These are phyloP conservation scores for Syngnathoides biaculeatus DNA, from an alignment of 2,113 vertebrate species.

Conservation along the genomic window DNA sequence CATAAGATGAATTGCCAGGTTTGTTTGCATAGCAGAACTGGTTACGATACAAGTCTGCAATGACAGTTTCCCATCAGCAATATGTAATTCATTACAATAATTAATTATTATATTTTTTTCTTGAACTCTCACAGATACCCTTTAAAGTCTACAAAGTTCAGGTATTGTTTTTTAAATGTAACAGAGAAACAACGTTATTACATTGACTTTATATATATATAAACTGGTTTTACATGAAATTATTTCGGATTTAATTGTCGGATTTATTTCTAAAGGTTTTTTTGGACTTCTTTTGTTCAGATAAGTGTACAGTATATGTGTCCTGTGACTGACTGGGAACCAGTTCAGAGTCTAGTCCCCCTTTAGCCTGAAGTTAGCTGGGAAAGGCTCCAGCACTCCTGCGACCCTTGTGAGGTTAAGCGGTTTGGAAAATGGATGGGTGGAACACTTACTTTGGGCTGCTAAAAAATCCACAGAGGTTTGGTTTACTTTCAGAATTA, in stretches of 20 bases:
- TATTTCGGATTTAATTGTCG: background rate
- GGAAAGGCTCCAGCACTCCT: too few species aligned
- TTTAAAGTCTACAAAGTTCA: background rate
- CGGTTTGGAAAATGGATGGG: too few species aligned
- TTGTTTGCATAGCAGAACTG: background rate
- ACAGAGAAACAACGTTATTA: background rate
- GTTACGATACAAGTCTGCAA: background rate
- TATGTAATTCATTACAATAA: background rate
- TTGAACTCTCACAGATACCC: background rate
- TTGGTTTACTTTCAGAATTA: background rate
- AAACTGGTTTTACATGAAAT: background rate
- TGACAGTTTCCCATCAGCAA: constrained; percentile 2
- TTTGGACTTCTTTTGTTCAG: too few species aligned
- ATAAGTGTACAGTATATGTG: too few species aligned
- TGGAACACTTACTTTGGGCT: background rate
- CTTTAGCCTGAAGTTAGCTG: too few species aligned
- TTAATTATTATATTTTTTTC: background rate
- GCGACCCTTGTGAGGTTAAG: too few species aligned
- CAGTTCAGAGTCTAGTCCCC: too few species aligned
- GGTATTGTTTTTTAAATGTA: background rate
- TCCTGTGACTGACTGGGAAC: too few species aligned
- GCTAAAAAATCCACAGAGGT: background rate
- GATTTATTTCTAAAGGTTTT: too few species aligned
- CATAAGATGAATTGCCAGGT: background rate
- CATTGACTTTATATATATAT: background rate